Conservation (phyloP, 2,888 invertebrate species). For the Folsomia manolachei region DNA sequence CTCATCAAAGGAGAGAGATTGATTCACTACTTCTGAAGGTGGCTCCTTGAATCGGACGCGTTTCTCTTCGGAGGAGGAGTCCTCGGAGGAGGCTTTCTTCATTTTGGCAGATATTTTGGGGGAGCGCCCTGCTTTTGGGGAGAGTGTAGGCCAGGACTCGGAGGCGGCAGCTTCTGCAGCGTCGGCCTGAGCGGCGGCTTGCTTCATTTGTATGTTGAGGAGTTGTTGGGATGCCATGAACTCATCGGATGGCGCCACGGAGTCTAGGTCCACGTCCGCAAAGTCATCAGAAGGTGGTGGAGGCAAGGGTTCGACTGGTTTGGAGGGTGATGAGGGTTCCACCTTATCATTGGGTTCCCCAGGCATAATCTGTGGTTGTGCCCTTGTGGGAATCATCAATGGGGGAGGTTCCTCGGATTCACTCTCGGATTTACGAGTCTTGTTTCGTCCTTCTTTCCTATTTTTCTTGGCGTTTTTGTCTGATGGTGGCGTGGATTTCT, state of each 20-base stretch:
- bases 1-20: no score
- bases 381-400: slow-evolving; percentile 1
- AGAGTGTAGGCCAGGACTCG: background rate
- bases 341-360: background rate
- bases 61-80: slow-evolving; percentile 25
- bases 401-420: no score
- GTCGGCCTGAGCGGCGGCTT: background rate
- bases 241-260: slow-evolving; percentile 15
- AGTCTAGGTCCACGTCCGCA: slow-evolving; percentile 8
- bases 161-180: background rate
- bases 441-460: background rate
- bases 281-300: background rate
- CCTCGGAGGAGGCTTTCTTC: background rate
- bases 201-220: slow-evolving; percentile 9
- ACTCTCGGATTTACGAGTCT: no score
- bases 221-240: slow-evolving; percentile 14
- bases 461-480: background rate
- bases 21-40: slow-evolving; percentile 2
- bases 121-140: background rate
- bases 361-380: slow-evolving; percentile 1
- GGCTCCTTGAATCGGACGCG: slow-evolving; percentile 25
- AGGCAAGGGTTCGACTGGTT: background rate
- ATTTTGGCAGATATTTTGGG: background rate
- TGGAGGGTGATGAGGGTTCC: no score
- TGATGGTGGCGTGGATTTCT: no score